These are phyloP conservation scores for Sarcophaga subvicina DNA, from an alignment of 2,888 invertebrate genomes.

Conservation along the genomic window DNA sequence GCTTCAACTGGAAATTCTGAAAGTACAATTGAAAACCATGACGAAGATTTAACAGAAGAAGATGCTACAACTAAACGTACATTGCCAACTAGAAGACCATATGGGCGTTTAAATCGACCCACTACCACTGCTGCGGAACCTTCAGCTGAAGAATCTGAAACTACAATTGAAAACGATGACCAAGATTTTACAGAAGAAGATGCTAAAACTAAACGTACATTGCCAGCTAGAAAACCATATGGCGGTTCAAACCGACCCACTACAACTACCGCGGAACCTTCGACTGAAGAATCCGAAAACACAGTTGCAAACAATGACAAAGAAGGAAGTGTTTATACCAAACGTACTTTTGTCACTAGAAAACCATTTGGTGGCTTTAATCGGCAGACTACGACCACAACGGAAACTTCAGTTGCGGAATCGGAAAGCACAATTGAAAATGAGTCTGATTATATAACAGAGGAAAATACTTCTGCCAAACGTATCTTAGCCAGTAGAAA, in stretches of 20 bases:
- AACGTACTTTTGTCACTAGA: neutral
- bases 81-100: neutral
- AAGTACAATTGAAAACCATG: neutral
- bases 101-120: neutral
- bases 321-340: neutral
- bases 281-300: neutral
- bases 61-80: neutral
- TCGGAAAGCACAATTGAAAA: constrained; percentile 11
- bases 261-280: constrained; percentile 23
- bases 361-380: constrained; percentile 3
- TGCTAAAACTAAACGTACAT: constrained; percentile 15
- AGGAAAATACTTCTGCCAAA: neutral
- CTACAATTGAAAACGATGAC: neutral
- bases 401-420: no score
- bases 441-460: neutral
- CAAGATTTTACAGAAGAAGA: neutral
- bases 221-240: constrained; percentile 19
- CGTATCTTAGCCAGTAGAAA: neutral
- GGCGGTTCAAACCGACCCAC: constrained; percentile 33
- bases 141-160: neutral
- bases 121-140: neutral
- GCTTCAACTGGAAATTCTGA: neutral
- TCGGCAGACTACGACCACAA: neutral
- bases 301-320: neutral
- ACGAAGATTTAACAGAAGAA: neutral